Evolutionary conservation across 2,888 invertebrate species (phyloP).

Genomic region (Pristionchus mayeri): DNA sequence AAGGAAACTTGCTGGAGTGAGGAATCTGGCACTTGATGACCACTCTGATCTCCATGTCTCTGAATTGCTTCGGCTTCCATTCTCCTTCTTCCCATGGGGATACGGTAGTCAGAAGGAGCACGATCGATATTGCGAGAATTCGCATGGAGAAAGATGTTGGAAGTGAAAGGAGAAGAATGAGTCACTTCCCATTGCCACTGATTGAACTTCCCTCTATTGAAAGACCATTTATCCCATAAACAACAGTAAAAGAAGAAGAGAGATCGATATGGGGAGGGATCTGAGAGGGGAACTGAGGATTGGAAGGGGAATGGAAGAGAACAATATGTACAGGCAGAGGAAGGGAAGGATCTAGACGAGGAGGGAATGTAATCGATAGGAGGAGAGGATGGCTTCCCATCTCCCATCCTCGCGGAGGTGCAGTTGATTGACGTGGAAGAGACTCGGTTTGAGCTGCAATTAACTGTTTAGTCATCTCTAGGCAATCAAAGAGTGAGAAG

Average conservation of each 20-base stretch:
- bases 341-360: not conserved
- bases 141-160: not conserved
- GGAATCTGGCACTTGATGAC: conserved; percentile 5
- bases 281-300: conserved; percentile 18
- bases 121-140: not conserved
- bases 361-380: not conserved
- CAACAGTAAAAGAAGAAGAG: conserved; percentile 6
- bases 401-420: not conserved
- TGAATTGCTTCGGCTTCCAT: not conserved
- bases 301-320: not conserved
- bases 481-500: too few relatives aligned
- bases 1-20: not conserved
- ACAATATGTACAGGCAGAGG: conserved; percentile 10
- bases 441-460: not conserved
- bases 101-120: conserved; percentile 3
- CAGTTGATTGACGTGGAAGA: conserved; percentile 1
- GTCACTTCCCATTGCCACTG: not conserved
- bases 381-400: not conserved
- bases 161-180: not conserved
- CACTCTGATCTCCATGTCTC: conserved; percentile 5
- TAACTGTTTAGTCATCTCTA: not conserved
- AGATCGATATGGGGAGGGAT: conserved; percentile 27
- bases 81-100: not conserved
- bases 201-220: not conserved
- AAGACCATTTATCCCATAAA: conserved; percentile 16